These are phyloP conservation scores for Perdita meconis DNA, from an alignment of 2,888 invertebrate genomes.

Conservation along the genomic window DNA sequence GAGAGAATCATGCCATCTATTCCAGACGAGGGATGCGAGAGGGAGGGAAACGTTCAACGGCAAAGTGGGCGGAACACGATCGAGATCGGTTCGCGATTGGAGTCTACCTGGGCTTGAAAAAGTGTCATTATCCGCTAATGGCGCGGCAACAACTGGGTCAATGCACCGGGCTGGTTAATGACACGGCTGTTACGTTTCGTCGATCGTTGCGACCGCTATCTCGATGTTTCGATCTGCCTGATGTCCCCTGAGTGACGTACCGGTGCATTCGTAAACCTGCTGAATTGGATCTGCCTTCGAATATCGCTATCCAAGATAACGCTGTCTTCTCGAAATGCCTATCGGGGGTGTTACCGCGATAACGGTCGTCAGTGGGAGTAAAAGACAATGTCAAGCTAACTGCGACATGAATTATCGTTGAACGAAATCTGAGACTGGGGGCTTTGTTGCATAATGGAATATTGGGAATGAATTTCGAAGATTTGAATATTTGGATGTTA, in stretches of 20 bases:
- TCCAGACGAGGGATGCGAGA: slow-evolving; percentile 35
- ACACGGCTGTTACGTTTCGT: slow-evolving; percentile 59
- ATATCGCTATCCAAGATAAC: background rate
- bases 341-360: too few species aligned
- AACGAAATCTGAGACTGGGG: too few species aligned
- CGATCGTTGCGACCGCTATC: slow-evolving; percentile 48
- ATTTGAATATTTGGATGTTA: too few species aligned
- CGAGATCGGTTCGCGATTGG: slow-evolving; percentile 46
- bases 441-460: too few species aligned
- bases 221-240: slow-evolving; percentile 29
- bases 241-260: slow-evolving; percentile 12
- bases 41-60: slow-evolving; percentile 36
- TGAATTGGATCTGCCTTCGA: slow-evolving; percentile 8
- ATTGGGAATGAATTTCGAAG: too few species aligned
- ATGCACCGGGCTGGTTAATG: slow-evolving; percentile 68
- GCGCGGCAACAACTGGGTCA: slow-evolving; percentile 70
- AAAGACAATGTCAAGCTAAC: too few species aligned
- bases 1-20: slow-evolving; percentile 28
- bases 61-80: slow-evolving; percentile 60
- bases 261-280: slow-evolving; percentile 3
- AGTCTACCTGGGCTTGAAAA: slow-evolving; percentile 62
- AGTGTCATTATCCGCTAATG: slow-evolving; percentile 72
- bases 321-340: background rate
- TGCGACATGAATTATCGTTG: too few species aligned
- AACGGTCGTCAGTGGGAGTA: too few species aligned